These are phyloP conservation scores for Chelonus insularis DNA, from an alignment of 1,140 invertebrate species.

Conservation along the genomic window DNA sequence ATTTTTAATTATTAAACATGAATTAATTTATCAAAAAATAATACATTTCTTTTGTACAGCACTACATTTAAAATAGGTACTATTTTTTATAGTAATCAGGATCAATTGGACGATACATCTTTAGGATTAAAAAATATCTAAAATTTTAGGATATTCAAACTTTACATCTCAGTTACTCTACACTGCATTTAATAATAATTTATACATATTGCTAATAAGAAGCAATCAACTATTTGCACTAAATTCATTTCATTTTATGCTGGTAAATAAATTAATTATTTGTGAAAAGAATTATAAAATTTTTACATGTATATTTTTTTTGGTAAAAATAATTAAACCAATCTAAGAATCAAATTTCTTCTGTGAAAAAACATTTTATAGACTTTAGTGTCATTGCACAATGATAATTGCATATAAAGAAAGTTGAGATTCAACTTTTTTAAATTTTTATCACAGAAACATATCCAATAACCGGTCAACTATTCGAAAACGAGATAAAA, in stretches of 20 bases:
- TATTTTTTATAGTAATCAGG: slow-evolving; percentile 22
- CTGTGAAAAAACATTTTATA: slow-evolving; percentile 24
- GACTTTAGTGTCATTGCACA: slow-evolving; percentile 22
- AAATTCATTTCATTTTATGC: too few species aligned
- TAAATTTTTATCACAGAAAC: slow-evolving; percentile 52
- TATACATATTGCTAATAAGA: too few species aligned
- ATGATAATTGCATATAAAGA: slow-evolving; percentile 33
- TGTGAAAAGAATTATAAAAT: too few species aligned
- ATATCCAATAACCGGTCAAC: slow-evolving; percentile 29
- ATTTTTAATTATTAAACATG: background rate
- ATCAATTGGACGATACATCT: slow-evolving; percentile 13
- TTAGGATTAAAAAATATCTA: background rate
- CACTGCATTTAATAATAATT: too few species aligned
- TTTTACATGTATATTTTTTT: too few species aligned
- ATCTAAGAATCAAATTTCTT: background rate
- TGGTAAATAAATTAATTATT: too few species aligned
- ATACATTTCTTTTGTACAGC: slow-evolving; percentile 2
- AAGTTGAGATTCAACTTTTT: slow-evolving; percentile 34
- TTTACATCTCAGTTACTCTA: too few species aligned
- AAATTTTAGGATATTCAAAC: too few species aligned
- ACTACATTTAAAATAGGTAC: background rate
- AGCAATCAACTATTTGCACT: too few species aligned
- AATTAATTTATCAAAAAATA: background rate
- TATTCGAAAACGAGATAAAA: background rate
- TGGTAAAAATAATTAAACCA: too few species aligned